These are phyloP conservation scores for Gibbula magus DNA, from an alignment of 2,888 invertebrate genomes.

Conservation along the genomic window DNA sequence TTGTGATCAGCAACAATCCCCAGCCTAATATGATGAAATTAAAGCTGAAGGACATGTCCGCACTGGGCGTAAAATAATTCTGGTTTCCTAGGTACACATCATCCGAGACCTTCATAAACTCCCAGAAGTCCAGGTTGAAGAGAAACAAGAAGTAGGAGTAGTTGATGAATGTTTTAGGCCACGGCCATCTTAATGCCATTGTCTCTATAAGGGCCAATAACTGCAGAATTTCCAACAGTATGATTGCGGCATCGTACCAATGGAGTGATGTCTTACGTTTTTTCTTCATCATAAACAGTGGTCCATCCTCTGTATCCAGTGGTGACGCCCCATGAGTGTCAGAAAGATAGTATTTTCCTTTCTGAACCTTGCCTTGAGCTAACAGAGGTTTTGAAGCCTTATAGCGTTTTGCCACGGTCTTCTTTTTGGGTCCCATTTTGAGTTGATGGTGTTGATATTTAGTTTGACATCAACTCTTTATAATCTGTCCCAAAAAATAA, in stretches of 20 bases:
- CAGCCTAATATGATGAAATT: constrained; percentile 58
- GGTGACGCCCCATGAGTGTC: constrained; percentile 3
- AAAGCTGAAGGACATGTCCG: constrained; percentile 53
- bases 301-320: constrained; percentile 6
- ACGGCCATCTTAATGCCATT: constrained; percentile 69
- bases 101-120: constrained; percentile 61
- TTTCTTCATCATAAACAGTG: constrained; percentile 38
- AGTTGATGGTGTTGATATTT: not conserved
- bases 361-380: not conserved
- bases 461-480: not conserved
- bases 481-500: not conserved
- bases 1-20: constrained; percentile 44
- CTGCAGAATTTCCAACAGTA: constrained; percentile 64
- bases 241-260: constrained; percentile 58
- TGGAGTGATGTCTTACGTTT: constrained; percentile 61
- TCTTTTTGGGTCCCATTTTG: not conserved
- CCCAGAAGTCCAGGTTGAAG: constrained; percentile 70
- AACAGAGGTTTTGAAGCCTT: constrained; percentile 33
- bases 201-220: constrained; percentile 67
- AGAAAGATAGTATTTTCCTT: constrained; percentile 21
- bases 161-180: constrained; percentile 61
- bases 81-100: constrained; percentile 60
- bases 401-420: not conserved
- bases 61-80: constrained; percentile 57
- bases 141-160: constrained; percentile 59